These are phyloP conservation scores for Aphelenchoides fujianensis DNA, from an alignment of 1,140 invertebrate genomes.

Conservation along the genomic window DNA sequence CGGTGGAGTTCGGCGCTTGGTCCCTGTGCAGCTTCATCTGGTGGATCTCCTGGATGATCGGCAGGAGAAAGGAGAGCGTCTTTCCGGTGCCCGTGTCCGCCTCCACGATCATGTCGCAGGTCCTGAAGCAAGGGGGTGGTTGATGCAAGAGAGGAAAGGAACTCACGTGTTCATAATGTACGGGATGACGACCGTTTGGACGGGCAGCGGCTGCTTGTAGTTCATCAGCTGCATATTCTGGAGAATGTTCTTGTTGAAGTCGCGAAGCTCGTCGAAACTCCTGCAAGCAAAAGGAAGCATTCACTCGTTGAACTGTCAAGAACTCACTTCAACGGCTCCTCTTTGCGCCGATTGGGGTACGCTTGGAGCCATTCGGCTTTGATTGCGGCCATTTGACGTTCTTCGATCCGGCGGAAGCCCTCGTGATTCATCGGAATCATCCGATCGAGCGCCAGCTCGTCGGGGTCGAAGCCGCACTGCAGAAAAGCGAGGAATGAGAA, in stretches of 20 bases:
- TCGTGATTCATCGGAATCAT: neutral
- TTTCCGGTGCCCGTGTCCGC: constrained; percentile 51
- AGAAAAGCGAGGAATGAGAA: no score
- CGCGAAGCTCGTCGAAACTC: neutral
- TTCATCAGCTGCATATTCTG: no score
- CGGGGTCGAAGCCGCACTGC: neutral
- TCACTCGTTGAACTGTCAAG: no score
- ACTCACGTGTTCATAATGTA: neutral
- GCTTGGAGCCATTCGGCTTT: neutral
- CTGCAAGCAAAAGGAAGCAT: no score
- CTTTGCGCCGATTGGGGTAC: neutral
- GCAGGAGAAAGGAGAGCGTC: constrained; percentile 48
- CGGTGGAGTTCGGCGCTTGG: neutral
- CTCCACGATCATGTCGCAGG: constrained; percentile 41
- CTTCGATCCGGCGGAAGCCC: neutral
- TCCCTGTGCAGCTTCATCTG: neutral
- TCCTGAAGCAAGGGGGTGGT: no score
- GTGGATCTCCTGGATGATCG: constrained; percentile 33
- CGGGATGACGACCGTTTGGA: neutral
- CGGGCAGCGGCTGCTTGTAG: neutral
- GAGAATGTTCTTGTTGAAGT: no score
- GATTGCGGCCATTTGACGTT: neutral
- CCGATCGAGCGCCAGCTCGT: neutral
- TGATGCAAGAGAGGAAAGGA: no score
- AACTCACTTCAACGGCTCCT: neutral